Percentiles rank a stretch among this genome's conserved stretches.
Conservation (phyloP, 2,113 vertebrate species). For the Pontoporia blainvillei region DNA sequence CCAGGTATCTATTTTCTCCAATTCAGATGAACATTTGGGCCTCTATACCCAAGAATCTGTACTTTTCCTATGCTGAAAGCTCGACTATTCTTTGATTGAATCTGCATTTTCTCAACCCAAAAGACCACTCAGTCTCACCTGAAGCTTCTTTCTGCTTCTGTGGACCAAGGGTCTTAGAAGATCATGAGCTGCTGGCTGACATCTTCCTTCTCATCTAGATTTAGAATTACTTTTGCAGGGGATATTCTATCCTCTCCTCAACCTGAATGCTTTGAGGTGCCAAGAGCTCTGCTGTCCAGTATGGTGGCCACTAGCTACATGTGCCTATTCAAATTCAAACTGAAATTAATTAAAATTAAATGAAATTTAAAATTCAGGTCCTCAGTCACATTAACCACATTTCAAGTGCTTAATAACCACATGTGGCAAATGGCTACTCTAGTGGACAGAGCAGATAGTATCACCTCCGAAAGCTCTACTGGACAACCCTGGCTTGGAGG, state of each 20-base stretch:
- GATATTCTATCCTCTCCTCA: neutral
- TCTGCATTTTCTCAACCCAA: neutral
- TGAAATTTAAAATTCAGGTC: neutral
- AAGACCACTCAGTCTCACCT: neutral
- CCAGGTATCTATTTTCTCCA: neutral
- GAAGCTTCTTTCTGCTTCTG: neutral
- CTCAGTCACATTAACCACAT: neutral
- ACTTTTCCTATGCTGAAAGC: neutral
- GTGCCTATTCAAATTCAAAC: neutral
- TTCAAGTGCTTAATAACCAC: neutral
- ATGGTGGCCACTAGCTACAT: neutral
- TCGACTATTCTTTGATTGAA: neutral
- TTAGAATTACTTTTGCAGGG: neutral
- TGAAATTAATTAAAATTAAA: neutral
- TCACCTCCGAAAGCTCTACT: neutral
- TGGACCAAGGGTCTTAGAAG: neutral
- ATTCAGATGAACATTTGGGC: neutral
- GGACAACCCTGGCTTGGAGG: neutral
- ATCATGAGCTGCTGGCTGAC: neutral
- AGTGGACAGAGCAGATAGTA: neutral
- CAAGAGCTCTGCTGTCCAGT: neutral
- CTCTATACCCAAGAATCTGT: neutral
- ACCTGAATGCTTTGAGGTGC: neutral
- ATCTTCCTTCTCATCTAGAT: neutral
- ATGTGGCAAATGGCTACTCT: neutral